Percentiles rank a stretch among this genome's conserved stretches.
Evolutionary conservation across 2,113 vertebrate genomes (phyloP).

Genomic region (Dendropsophus ebraccatus): DNA sequence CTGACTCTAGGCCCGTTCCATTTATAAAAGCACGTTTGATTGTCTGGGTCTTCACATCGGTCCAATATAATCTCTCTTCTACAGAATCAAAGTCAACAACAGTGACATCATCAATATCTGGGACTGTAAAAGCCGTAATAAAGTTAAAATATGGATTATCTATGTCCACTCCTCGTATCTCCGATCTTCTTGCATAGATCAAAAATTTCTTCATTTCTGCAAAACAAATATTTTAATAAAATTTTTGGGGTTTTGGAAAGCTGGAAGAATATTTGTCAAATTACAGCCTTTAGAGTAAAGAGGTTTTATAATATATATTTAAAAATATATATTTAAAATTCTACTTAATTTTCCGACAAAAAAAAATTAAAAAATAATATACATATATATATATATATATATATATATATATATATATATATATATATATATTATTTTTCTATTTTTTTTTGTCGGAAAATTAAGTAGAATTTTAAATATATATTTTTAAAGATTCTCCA

Average conservation of each 20-base stretch:
- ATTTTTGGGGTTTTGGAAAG: not conserved
- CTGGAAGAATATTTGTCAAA: not conserved
- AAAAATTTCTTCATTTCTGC: conserved; percentile 93
- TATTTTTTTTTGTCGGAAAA: no score
- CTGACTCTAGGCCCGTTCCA: conserved; percentile 91
- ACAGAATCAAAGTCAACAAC: conserved; percentile 92
- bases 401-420: no score
- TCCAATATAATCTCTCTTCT: conserved; percentile 96
- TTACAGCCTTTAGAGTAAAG: not conserved
- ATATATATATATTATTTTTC: no score
- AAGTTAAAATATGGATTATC: conserved; percentile 97
- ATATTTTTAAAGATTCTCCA: no score
- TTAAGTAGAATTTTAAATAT: no score
- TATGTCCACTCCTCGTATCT: conserved; percentile 96
- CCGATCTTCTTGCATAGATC: conserved; percentile 89
- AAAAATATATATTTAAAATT: no score
- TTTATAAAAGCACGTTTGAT: conserved; percentile 97
- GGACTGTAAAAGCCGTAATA: conserved; percentile 95
- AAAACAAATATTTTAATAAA: conserved; percentile 48
- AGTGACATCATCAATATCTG: conserved; percentile 96
- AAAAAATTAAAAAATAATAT: no score
- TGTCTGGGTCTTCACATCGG: conserved; percentile 95
- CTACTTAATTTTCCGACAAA: no score
- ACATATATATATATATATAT: no score
- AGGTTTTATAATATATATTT: no score